Evolutionary conservation across 2,888 invertebrate genomes (phyloP), one percentile per base, ranked within the genome.

Genomic region (Leucania comma): DNA sequence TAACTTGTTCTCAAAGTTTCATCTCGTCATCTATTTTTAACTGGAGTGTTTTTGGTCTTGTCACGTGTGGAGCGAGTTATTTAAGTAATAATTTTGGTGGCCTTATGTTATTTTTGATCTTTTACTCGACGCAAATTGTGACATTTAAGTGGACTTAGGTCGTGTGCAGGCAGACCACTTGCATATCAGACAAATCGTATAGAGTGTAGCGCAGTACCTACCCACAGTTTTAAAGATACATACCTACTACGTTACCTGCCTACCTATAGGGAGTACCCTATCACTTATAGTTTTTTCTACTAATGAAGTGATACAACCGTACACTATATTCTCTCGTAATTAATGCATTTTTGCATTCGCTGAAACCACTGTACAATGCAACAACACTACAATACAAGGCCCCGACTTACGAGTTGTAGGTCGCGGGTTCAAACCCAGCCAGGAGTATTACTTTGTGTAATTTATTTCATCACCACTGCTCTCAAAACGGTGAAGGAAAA

Each of bases 61-160:
- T 56, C 57, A 69, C 57, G 35, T 69, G 68, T 12, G 51, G 51
- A 51, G 32, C 69, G 3, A 24, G 69, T 59, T 70, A 42, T n/a
- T 29, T 14, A 26, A 53, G 53, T 32, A 38, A 48, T 67, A 29
- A 38, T 59, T 42, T 68, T 32, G n/a, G 42, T 70, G 69, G 68
- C 68, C 68, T 58, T 68, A 24, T 32, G 68, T 59, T 51, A 20
- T 50, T 24, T 59, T 24, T 8, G 32, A 68, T 68, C 12, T 32
- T 58, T 12, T 32, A 32, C n/a, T 24, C 9, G n/a, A 59, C 24
- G 59, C n/a, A 50, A 29, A 50, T 9, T n/a, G 56, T 67, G 51
- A 32, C 68, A 51, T 68, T 69, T 51, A n/a, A 9, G 24, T 17
- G 12, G 6, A 24, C 29, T 58, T 17, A 32, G 29, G 32, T 68